Percentiles rank a stretch among this genome's conserved stretches.
Conservation (phyloP, 1,140 invertebrate genomes). For the Lasioglossum baleicum region DNA sequence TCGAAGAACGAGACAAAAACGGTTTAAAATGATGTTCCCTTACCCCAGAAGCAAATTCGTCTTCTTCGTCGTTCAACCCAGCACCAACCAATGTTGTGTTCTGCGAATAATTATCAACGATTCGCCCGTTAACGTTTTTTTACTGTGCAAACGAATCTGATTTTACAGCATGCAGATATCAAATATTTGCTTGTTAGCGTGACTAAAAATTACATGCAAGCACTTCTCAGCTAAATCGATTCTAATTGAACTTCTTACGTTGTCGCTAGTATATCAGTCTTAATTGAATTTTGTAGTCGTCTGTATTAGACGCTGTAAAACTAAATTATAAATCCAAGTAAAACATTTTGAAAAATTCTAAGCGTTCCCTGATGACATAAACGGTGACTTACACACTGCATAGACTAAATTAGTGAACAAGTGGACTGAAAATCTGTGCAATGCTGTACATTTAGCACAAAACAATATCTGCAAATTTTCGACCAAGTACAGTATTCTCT, state of each 20-base stretch:
- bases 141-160: slow-evolving; percentile 41
- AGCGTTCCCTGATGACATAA: background rate
- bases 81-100: slow-evolving; percentile 62
- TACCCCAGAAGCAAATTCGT: slow-evolving; percentile 75
- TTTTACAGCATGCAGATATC: slow-evolving; percentile 38
- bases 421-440: background rate
- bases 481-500: background rate
- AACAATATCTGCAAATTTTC: background rate
- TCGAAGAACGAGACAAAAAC: background rate
- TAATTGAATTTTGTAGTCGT: background rate
- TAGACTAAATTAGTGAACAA: background rate
- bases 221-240: background rate
- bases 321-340: background rate
- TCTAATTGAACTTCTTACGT: background rate
- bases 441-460: background rate
- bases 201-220: slow-evolving; percentile 6
- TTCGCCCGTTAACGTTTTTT: slow-evolving; percentile 44
- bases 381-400: no score
- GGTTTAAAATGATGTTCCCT: slow-evolving; percentile 51
- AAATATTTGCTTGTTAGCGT: background rate
- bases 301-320: background rate
- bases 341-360: background rate
- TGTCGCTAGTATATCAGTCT: background rate
- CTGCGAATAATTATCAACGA: slow-evolving; percentile 65
- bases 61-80: slow-evolving; percentile 68